Evolutionary conservation across 2,888 invertebrate genomes (phyloP).

Genomic region (Coelinius sp.): DNA sequence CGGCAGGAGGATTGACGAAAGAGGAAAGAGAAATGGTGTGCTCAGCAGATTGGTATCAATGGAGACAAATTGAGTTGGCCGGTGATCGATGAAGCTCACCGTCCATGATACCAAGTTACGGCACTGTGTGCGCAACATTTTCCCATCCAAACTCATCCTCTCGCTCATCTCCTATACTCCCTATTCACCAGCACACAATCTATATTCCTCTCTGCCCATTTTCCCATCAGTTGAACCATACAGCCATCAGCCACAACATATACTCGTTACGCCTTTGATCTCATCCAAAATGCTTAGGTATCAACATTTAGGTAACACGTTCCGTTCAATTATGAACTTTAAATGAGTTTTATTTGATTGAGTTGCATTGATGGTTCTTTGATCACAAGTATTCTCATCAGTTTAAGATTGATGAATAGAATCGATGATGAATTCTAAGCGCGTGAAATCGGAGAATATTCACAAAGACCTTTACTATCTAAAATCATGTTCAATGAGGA

Average conservation of each 20-base stretch:
- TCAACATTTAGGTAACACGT: background rate
- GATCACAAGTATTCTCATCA: background rate
- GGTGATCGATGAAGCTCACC: slow-evolving; percentile 69
- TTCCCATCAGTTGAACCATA: background rate
- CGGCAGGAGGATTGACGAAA: slow-evolving; percentile 32
- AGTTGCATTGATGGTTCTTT: background rate
- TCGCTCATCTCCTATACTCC: background rate
- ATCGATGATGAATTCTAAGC: background rate
- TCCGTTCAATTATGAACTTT: background rate
- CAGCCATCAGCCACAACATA: background rate
- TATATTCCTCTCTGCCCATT: background rate
- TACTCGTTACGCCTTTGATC: slow-evolving; percentile 23
- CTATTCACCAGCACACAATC: slow-evolving; percentile 11
- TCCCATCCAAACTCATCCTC: slow-evolving; percentile 48
- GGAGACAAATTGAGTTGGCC: slow-evolving; percentile 70
- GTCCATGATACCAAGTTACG: slow-evolving; percentile 65
- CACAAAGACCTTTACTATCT: background rate
- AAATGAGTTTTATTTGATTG: background rate
- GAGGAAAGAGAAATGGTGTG: slow-evolving; percentile 55
- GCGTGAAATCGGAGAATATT: background rate
- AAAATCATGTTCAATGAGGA: background rate
- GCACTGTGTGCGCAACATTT: slow-evolving; percentile 61
- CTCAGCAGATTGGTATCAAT: slow-evolving; percentile 70
- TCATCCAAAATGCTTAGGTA: slow-evolving; percentile 16
- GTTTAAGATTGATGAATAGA: background rate